Percentiles rank a stretch among this genome's conserved stretches.
phyloP scores from a whole-genome alignment of 2,888 invertebrate genomes.

The Ceramica pisi region DNA sequence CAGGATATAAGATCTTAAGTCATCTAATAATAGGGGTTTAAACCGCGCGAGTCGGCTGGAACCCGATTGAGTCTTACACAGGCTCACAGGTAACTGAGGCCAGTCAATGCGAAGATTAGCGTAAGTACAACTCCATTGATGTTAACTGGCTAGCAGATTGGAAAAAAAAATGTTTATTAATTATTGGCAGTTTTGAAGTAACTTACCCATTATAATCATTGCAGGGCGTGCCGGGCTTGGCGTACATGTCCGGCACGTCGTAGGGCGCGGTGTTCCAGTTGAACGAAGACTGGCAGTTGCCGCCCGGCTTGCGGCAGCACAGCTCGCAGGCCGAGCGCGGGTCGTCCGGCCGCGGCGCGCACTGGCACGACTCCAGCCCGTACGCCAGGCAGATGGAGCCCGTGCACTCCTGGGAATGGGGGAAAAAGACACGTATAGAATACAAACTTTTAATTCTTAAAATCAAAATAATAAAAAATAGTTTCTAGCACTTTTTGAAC shows the following conservation, averaged over 20 bases:
- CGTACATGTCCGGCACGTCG: conserved; percentile 98
- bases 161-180: neutral
- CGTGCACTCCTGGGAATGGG: conserved; percentile 94
- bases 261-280: conserved; percentile 97
- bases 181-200: neutral
- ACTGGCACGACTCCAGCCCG: conserved; percentile 98
- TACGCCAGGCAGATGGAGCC: conserved; percentile 99
- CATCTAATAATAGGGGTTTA: too few relatives aligned
- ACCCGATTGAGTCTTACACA: too few relatives aligned
- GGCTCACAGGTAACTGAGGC: neutral
- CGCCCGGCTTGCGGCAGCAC: conserved; percentile 97
- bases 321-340: conserved; percentile 97
- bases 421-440: too few relatives aligned
- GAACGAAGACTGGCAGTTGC: conserved; percentile 96
- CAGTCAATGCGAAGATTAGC: neutral
- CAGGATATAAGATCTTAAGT: too few relatives aligned
- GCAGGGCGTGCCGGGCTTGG: conserved; percentile 98
- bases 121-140: too few relatives aligned
- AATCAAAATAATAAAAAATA: too few relatives aligned
- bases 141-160: too few relatives aligned
- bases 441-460: too few relatives aligned
- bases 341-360: conserved; percentile 95
- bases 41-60: too few relatives aligned
- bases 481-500: too few relatives aligned
- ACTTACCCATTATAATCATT: conserved; percentile 96